Base-by-base conservation (phyloP, 2,888 invertebrate genomes). In the Chymomyza caudatula region DNA sequence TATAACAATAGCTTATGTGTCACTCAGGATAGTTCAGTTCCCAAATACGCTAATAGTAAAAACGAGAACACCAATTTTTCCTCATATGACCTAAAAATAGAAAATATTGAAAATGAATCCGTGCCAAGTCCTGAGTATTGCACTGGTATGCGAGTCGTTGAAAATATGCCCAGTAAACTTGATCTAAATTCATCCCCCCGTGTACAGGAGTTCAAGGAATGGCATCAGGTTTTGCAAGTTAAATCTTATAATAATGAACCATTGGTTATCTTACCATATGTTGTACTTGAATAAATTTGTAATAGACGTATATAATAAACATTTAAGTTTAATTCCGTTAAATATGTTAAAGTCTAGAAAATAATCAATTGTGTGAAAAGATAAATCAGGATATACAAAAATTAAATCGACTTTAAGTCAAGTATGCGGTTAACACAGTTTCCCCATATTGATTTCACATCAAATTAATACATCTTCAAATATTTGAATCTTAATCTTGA, bases 241-340 rank as follows among this genome's bases (percentile, higher is more conserved):
- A 92, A 93, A 87, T 94, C 96, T 70, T 93, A 93, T 86, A 93
- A 95, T 88, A 95, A 94, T 88, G 95, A 96, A 90, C 92, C 93
- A 88, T 93, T 98, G 90, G 93, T 96, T 91, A 96, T 98, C 92
- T 93, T 98, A 94, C 98, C 98, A 92, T 98, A 98, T 92, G 97
- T 97, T 92, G 95, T 97, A 91, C 95, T 97, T 92, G 97, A 98
- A 94, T 97, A 92, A 91, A 67, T 42, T 49, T 44, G 19, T 29
- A 25, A 49, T 22, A 57, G 0, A 29, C 3, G 2, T 8, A 6
- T 6, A 29, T 3, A 29, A 29, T 29, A 29, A 2, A 29, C 4
- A n/a, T n/a, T n/a, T 6, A 29, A 29, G 8, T 4, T 29, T 1
- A 4, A 29, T 29, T 29, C 8, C 8, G 8, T 47, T 47, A 13